Evolutionary conservation across 2,888 invertebrate species (phyloP), one percentile per base, ranked within the genome.

Genomic region (Himalopsyche anomala): DNA sequence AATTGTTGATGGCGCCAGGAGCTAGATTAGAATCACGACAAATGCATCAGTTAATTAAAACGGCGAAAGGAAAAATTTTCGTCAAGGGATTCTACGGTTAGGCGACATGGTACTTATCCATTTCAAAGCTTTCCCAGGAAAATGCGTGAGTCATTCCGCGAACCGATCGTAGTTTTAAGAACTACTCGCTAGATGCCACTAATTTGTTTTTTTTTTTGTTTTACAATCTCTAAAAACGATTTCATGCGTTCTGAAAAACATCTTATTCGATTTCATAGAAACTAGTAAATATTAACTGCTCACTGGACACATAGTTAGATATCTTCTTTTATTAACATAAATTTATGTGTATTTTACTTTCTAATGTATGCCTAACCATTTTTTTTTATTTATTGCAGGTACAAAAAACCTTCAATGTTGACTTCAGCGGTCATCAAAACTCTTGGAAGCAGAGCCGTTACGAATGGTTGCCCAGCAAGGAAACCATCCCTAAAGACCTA

Each of bases 401-500:
- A 85, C 90, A 90, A 89, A 89, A 90, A 88, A 92, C 91, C 8
- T 94, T 93, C 90, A 91, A 91, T 86, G 90, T 90, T 87, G 91
- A 91, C 87, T 91, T 91, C 86, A 89, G 90, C 45, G 90, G 91
- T 86, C 90, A 92, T 85, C 91, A 93, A 87, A 90, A 91, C 62
- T 90, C 90, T 87, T 93, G 92, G 91, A 91, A 91, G 87, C 90
- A 90, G 85, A 89, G 90, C 55, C 91, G 91, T 69, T 94, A 93
- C 89, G 91, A 92, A 81, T 94, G 94, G 94, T 91, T 94, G 85
- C 93, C 93, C 12, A 90, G 90, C 17, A 90, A 89, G 36, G 89
- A 91, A 9, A 90, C 92, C 87, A 92, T 94, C 88, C 93, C 93
- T 5, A 94, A 94, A 90, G 90, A 91, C 79, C 90, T 93, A 36